Evolutionary conservation across 2,113 vertebrate genomes (phyloP), one percentile per base, ranked within the genome.

Genomic region (Riparia riparia): DNA sequence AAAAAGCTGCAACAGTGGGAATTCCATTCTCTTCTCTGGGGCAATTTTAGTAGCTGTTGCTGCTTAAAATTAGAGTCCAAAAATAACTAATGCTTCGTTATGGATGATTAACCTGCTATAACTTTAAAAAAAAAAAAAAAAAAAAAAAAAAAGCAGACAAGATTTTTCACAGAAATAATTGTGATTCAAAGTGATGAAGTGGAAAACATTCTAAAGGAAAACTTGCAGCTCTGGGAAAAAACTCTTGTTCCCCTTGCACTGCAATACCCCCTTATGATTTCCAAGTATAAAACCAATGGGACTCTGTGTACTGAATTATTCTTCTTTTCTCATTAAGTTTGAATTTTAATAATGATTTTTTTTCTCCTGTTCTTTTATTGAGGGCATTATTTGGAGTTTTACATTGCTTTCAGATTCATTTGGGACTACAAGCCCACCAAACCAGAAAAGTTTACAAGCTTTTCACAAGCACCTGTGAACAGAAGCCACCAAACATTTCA

Each of bases 251-350:
- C 68, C 42, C 68, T 77, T 80, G 42, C 9, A 49, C 45, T 80
- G 8, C 41, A 88, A 29, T 82, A 91, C 3, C 49, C 49, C 47
- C 61, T 80, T 65, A 79, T 82, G 88, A 92, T 82, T 95, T 92
- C 82, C 49, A 31, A 83, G 17, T 34, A 83, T 70, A 54, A 80
- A 78, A 66, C 82, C 42, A 80, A 6, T 69, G 71, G 58, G 58
- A 72, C 4, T 76, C 53, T 61, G 15, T 69, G 53, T 76, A 19
- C 25, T 56, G n/a, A 90, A 80, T 90, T 82, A 86, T 39, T 47
- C 9, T 82, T 85, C 31, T 69, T 81, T 93, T 90, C 74, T 90
- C 53, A 89, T 93, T 78, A 90, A 63, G 24, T 74, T 51, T 89
- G 39, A 78, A 77, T 96, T 94, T 95, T 89, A 89, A 83, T 73